Percentiles rank a stretch among this genome's conserved stretches.
Evolutionary conservation across 2,888 invertebrate genomes (phyloP).

Genomic region (Conus canariensis): DNA sequence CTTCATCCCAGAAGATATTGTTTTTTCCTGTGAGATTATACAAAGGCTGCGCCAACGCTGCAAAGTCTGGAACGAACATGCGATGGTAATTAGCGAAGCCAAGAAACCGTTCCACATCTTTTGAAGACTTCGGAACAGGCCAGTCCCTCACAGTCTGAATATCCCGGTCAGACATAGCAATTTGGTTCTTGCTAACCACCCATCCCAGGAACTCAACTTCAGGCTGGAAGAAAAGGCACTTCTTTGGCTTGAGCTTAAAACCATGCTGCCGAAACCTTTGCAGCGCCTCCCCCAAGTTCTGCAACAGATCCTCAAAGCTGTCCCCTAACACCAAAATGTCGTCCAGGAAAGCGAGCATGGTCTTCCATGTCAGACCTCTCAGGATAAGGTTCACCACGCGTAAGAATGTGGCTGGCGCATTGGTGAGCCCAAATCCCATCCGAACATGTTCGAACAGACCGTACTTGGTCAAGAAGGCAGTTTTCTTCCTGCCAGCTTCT

Average conservation of each 20-base stretch:
- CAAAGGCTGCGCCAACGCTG: not conserved
- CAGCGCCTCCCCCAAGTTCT: slow-evolving; percentile 35
- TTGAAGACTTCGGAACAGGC: slow-evolving; percentile 40
- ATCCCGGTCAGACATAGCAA: slow-evolving; percentile 24
- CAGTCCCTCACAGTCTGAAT: slow-evolving; percentile 44
- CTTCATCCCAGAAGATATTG: not conserved
- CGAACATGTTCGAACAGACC: slow-evolving; percentile 51
- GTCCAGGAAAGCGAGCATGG: slow-evolving; percentile 40
- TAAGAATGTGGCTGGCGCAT: slow-evolving; percentile 53
- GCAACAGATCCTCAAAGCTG: slow-evolving; percentile 45
- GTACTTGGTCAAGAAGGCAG: slow-evolving; percentile 53
- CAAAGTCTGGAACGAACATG: not conserved
- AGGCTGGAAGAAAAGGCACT: slow-evolving; percentile 47
- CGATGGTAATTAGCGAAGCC: slow-evolving; percentile 1
- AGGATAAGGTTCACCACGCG: slow-evolving; percentile 49
- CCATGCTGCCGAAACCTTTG: slow-evolving; percentile 11
- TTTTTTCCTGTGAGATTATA: not conserved
- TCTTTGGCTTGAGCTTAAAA: slow-evolving; percentile 54
- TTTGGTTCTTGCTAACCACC: not conserved
- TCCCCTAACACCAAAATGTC: slow-evolving; percentile 52
- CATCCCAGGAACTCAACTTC: slow-evolving; percentile 34
- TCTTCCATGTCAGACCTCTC: slow-evolving; percentile 50
- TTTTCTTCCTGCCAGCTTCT: slow-evolving; percentile 50
- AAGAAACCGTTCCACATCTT: slow-evolving; percentile 24
- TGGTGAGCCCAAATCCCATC: slow-evolving; percentile 56